Evolutionary conservation across 2,797 vertebrate genomes (phyloP), one percentile per base, ranked within the genome.

Genomic region (Pitangus sulphuratus): DNA sequence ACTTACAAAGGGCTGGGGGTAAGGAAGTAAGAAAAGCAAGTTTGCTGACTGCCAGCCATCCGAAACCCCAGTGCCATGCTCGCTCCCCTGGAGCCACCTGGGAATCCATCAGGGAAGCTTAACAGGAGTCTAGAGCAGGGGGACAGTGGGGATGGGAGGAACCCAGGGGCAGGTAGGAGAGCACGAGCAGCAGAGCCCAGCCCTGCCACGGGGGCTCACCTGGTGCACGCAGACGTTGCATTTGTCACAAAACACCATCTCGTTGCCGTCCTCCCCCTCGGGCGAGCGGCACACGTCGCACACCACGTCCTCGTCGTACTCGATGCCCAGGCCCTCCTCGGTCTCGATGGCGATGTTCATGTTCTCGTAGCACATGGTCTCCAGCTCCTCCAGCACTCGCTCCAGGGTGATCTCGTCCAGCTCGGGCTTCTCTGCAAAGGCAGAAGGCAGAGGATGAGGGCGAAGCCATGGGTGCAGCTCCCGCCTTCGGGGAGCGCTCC

Each of bases 181-280:
- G 75, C 0, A 15, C 1, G 72, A 25, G 0, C 22, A 7, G 69
- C 74, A 18, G 12, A 26, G 64, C 28, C 89, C 1, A 2, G 48
- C 1, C 1, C 54, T 2, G 48, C 51, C 12, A 11, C 16, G 3
- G 19, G 57, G 69, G 33, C 93, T 95, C 87, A 99, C 99, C 99
- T 99, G 99, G 97, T 99, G 99, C 85, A 99, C 99, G 5, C 99
- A 99, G 96, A 99, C 98, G 25, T 99, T 99, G 98, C 99, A 99
- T 93, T 99, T 99, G 98, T 99, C 99, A 48, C 99, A 99, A 95
- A 99, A 99, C 62, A 99, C 99, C 99, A 99, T 99, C 98, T 99
- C 99, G 19, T 99, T 99, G 96, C 99, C 99, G 11, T 99, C 99
- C 95, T 99, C 99, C 3, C 99, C 99, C 97, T 99, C 99, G 0